phyloP scores from a whole-genome alignment of 2,888 invertebrate genomes.

The Thereva nobilitata region DNA sequence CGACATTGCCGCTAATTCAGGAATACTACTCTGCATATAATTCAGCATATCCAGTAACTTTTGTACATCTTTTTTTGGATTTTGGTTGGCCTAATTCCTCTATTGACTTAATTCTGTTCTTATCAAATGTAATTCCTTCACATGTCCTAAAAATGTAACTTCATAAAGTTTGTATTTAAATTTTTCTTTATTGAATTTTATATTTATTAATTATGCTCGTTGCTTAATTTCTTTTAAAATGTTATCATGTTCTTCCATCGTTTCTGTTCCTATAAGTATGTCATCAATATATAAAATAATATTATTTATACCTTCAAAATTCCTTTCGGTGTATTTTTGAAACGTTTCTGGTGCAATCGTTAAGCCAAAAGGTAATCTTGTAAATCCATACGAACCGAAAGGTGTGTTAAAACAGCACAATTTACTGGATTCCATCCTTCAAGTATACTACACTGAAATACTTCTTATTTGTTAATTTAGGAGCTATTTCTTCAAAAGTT shows the following conservation, averaged over 20 bases:
- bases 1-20: constrained; percentile 2
- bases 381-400: too few species aligned
- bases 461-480: constrained; percentile 32
- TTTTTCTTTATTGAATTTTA: constrained; percentile 49
- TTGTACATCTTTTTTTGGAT: too few species aligned
- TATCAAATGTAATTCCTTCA: constrained; percentile 34
- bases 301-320: constrained; percentile 43
- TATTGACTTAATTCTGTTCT: not conserved
- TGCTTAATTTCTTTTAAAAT: constrained; percentile 45
- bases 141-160: constrained; percentile 47
- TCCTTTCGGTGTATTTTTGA: constrained; percentile 41
- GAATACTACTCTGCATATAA: not conserved
- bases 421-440: constrained; percentile 35
- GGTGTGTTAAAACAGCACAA: constrained; percentile 41
- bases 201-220: constrained; percentile 43
- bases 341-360: constrained; percentile 44
- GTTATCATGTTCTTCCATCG: constrained; percentile 43
- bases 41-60: constrained; percentile 7
- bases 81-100: not conserved
- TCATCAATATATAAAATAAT: constrained; percentile 50
- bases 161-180: constrained; percentile 44
- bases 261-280: constrained; percentile 38
- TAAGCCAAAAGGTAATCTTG: too few species aligned
- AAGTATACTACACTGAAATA: constrained; percentile 39
- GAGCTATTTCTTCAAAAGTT: constrained; percentile 38